phyloP scores from a whole-genome alignment of 2,113 vertebrate species.

The Ctenomys sociabilis region DNA sequence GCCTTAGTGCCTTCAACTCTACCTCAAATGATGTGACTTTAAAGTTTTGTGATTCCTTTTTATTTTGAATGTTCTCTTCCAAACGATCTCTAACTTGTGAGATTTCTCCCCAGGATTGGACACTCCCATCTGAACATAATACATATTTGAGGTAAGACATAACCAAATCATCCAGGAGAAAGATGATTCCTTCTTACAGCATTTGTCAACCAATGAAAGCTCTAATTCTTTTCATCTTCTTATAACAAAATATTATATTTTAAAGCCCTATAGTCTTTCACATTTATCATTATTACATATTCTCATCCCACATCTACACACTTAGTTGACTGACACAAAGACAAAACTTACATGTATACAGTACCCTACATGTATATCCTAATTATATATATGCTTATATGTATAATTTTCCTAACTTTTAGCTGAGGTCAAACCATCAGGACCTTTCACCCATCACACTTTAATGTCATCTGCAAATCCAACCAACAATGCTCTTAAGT shows the following conservation, averaged over 20 bases:
- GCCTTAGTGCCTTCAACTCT: not conserved
- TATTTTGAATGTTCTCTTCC: conserved; percentile 29
- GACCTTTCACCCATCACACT: not conserved
- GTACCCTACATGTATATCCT: not conserved
- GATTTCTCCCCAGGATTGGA: not conserved
- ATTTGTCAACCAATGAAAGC: not conserved
- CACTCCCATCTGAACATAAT: not conserved
- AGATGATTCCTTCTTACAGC: not conserved
- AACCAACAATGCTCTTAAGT: not conserved
- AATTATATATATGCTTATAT: not conserved
- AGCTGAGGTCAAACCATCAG: not conserved
- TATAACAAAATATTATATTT: not conserved
- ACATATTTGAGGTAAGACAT: not conserved
- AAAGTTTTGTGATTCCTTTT: conserved; percentile 12
- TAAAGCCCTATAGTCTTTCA: conserved; percentile 16
- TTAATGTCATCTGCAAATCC: conserved; percentile 15
- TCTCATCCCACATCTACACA: not conserved
- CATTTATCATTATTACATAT: conserved; percentile 1
- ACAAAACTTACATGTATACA: not conserved
- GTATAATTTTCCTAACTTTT: conserved; percentile 8
- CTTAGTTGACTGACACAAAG: not conserved
- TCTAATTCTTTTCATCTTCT: conserved; percentile 18
- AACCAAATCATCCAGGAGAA: conserved; percentile 22
- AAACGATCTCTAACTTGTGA: conserved; percentile 30
- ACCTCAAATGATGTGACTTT: not conserved